These are phyloP conservation scores for Cherax destructor DNA, from an alignment of 1,140 invertebrate genomes.

Conservation along the genomic window DNA sequence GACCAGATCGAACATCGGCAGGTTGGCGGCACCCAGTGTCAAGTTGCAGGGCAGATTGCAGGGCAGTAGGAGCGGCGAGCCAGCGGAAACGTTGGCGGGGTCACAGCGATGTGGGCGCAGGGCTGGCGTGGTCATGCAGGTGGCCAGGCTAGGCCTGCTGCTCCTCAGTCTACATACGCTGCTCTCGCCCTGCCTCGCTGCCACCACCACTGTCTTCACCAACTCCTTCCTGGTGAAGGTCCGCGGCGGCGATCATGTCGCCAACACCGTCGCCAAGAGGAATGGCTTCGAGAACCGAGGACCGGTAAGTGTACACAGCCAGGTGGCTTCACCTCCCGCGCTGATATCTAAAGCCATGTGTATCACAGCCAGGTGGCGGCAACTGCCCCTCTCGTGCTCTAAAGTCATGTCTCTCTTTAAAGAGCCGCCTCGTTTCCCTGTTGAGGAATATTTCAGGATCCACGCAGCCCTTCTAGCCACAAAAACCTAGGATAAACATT, in stretches of 20 bases:
- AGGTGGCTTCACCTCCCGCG: too few species aligned
- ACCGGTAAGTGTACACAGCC: conserved; percentile 35
- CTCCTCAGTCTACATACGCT: conserved; percentile 26
- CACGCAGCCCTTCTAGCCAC: too few species aligned
- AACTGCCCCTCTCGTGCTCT: too few species aligned
- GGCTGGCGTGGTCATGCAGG: conserved; percentile 13
- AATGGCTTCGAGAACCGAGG: conserved; percentile 48
- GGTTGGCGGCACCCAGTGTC: conserved; percentile 27
- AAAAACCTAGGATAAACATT: too few species aligned
- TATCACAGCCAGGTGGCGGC: too few species aligned
- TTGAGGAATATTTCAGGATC: too few species aligned
- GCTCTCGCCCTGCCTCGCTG: conserved; percentile 38
- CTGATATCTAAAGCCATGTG: too few species aligned
- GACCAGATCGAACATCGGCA: conserved; percentile 19
- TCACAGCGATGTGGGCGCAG: conserved; percentile 38
- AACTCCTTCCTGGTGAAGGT: conserved; percentile 53
- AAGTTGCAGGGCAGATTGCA: conserved; percentile 31
- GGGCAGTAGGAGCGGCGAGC: conserved; percentile 4
- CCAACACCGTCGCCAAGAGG: conserved; percentile 32
- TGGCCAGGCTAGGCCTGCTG: conserved; percentile 25
- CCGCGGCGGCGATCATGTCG: conserved; percentile 26
- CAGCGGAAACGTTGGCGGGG: conserved; percentile 62
- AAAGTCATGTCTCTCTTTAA: too few species aligned
- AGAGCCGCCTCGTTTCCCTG: too few species aligned
- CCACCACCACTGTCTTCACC: conserved; percentile 55